phyloP scores from a whole-genome alignment of 1,140 invertebrate genomes.

The Lepidurus packardi region DNA sequence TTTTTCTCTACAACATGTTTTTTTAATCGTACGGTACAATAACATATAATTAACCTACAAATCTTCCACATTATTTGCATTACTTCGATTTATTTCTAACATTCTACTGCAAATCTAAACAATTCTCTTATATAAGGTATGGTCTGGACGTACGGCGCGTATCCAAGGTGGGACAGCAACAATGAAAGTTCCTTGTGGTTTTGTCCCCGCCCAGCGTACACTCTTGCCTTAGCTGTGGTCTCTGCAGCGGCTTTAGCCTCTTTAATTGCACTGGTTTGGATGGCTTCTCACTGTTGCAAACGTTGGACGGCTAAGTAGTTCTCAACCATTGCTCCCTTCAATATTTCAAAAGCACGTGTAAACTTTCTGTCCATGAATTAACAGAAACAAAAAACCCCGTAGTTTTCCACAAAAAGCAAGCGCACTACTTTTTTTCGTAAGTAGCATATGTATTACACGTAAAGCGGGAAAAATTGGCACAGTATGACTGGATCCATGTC shows the following conservation, averaged over 20 bases:
- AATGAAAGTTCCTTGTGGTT: not conserved
- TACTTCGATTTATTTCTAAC: not conserved
- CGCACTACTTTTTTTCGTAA: not conserved
- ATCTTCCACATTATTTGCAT: not conserved
- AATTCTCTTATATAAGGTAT: not conserved
- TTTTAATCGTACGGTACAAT: not conserved
- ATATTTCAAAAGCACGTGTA: not conserved
- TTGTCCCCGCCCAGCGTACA: not conserved
- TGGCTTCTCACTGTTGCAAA: not conserved
- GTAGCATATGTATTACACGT: not conserved
- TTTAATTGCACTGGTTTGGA: not conserved
- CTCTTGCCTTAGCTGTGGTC: not conserved
- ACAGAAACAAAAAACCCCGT: not conserved
- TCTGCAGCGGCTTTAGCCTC: not conserved
- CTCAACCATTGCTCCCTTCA: not conserved
- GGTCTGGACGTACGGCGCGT: conserved; percentile 2
- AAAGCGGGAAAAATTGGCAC: not conserved
- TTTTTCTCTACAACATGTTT: not conserved
- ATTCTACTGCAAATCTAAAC: not conserved
- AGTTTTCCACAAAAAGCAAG: not conserved
- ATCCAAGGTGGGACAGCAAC: not conserved
- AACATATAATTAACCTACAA: not conserved
- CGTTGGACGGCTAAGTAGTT: not conserved
- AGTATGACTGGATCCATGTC: conserved; percentile 2
- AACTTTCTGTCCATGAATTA: not conserved